phyloP scores from a whole-genome alignment of 2,113 vertebrate genomes.

The Callithrix jacchus region DNA sequence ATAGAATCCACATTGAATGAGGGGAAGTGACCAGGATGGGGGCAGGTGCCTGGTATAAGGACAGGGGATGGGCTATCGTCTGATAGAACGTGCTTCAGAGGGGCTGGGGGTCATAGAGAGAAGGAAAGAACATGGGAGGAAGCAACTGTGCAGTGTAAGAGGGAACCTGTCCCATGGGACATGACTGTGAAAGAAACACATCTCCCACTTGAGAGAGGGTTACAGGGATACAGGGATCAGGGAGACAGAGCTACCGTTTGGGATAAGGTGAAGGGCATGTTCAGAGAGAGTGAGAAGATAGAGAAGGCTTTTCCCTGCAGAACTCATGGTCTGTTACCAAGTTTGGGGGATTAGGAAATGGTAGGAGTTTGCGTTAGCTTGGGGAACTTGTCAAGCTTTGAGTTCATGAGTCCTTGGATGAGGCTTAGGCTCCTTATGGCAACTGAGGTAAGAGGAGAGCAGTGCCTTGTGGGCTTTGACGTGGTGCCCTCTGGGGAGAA shows the following conservation, averaged over 20 bases:
- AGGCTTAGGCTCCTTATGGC: fast-evolving
- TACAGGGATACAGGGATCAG: not conserved
- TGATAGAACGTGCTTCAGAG: not conserved
- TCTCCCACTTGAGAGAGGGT: not conserved
- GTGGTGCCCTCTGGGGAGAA: not conserved
- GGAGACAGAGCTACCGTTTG: not conserved
- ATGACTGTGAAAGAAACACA: not conserved
- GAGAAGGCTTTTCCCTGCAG: not conserved
- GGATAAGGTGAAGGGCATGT: not conserved
- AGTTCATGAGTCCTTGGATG: not conserved
- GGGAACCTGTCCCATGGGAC: too few species aligned
- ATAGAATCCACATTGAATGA: not conserved
- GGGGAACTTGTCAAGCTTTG: not conserved
- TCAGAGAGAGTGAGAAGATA: not conserved
- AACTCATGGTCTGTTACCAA: not conserved
- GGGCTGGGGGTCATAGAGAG: too few species aligned
- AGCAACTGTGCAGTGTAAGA: not conserved
- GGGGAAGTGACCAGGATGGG: not conserved
- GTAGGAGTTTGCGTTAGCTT: not conserved
- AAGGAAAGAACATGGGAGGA: not conserved
- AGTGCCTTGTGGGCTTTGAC: not conserved
- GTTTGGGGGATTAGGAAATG: not conserved
- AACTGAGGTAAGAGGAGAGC: not conserved
- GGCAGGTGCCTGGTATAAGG: not conserved
- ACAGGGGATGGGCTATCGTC: not conserved